A percentile compares a stretch with the other conserved stretches of the same genome.
These are phyloP conservation scores for Conger conger DNA, from an alignment of 2,113 vertebrate genomes.

Conservation along the genomic window DNA sequence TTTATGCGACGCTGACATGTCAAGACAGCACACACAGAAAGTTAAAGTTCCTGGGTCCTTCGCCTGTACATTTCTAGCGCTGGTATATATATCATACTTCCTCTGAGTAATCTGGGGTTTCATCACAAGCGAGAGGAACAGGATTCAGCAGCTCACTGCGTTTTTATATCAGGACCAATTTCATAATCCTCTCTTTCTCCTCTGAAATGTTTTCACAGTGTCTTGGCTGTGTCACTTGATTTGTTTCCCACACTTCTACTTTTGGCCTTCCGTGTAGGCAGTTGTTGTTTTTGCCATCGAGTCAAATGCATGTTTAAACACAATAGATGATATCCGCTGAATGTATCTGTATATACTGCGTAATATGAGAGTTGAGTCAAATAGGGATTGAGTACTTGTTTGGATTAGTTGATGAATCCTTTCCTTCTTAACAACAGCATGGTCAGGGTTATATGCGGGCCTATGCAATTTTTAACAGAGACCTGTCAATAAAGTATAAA, in stretches of 20 bases:
- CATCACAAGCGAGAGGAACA: neutral
- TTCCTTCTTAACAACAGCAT: constrained; percentile 29
- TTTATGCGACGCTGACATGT: constrained; percentile 42
- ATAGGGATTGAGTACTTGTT: constrained; percentile 4
- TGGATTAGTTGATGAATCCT: neutral
- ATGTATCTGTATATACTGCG: neutral
- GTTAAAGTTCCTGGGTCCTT: constrained; percentile 19
- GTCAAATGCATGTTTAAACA: neutral
- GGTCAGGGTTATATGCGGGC: constrained; percentile 30
- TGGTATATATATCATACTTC: neutral
- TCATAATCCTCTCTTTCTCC: neutral
- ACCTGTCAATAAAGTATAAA: constrained; percentile 74
- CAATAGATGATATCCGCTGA: neutral
- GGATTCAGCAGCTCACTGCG: neutral
- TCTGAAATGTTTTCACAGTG: neutral
- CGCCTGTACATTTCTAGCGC: neutral
- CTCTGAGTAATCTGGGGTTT: neutral
- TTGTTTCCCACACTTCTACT: neutral
- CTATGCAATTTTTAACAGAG: constrained; percentile 44
- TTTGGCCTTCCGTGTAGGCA: neutral
- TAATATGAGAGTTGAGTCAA: constrained; percentile 2
- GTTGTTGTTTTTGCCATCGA: neutral
- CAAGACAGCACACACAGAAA: constrained; percentile 33
- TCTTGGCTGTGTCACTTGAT: neutral
- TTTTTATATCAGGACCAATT: neutral